Conservation (phyloP, 2,888 invertebrate species). For the Pediacus dermestoides region DNA sequence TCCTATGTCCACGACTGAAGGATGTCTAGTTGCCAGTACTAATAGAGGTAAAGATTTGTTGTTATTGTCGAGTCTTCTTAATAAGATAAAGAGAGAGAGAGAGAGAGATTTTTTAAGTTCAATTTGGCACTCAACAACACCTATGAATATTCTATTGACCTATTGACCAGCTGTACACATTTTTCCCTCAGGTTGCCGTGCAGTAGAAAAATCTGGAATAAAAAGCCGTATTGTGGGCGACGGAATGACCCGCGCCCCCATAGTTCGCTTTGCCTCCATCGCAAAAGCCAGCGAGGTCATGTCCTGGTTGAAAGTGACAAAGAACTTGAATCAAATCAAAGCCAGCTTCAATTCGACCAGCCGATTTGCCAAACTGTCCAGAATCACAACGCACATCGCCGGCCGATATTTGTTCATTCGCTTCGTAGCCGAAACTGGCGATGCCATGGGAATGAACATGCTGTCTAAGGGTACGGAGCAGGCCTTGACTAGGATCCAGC, state of each 20-base stretch:
- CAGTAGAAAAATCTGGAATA: constrained; percentile 76
- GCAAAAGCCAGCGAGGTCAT: constrained; percentile 71
- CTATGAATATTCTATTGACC: too few relatives aligned
- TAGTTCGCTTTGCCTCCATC: constrained; percentile 77
- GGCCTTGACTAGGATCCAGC: constrained; percentile 69
- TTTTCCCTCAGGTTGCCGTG: constrained; percentile 69
- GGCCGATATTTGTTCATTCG: constrained; percentile 79
- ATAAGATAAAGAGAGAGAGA: too few relatives aligned
- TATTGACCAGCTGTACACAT: too few relatives aligned
- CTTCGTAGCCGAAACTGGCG: constrained; percentile 67
- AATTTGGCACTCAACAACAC: too few relatives aligned
- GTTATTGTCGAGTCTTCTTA: too few relatives aligned
- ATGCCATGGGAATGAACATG: constrained; percentile 99
- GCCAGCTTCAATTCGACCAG: constrained; percentile 86
- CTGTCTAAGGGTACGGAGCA: constrained; percentile 93
- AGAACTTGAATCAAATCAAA: constrained; percentile 76
- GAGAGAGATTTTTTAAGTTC: too few relatives aligned
- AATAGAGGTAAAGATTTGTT: constrained; percentile 66
- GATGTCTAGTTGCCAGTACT: constrained; percentile 93
- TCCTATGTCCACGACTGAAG: constrained; percentile 98
- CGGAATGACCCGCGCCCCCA: constrained; percentile 96
- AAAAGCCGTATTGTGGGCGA: constrained; percentile 79
- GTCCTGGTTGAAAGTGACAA: constrained; percentile 72
- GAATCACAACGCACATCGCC: constrained; percentile 75
- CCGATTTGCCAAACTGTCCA: constrained; percentile 79